phyloP scores from a whole-genome alignment of 1,140 invertebrate genomes.

The Eurosta solidaginis region DNA sequence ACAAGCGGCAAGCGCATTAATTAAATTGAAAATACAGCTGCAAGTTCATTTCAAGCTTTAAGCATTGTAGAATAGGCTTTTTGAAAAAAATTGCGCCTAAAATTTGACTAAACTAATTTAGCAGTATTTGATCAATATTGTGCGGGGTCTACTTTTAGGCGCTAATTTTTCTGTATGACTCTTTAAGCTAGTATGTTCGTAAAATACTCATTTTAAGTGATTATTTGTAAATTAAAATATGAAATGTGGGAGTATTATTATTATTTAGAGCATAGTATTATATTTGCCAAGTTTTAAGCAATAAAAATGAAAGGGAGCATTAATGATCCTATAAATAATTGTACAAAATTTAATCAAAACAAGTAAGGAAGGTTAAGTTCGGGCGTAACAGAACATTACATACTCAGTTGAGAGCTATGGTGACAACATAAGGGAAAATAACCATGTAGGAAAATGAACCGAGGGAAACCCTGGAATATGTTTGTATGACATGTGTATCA shows the following conservation, averaged over 20 bases:
- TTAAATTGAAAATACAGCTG: no score
- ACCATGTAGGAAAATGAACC: no score
- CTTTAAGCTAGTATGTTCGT: not conserved
- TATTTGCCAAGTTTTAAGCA: not conserved
- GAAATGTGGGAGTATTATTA: not conserved
- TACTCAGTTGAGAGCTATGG: no score
- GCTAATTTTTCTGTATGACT: not conserved
- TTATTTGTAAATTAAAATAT: not conserved
- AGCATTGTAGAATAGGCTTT: not conserved
- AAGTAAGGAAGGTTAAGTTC: no score
- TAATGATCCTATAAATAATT: constrained; percentile 23
- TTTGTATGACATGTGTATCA: no score
- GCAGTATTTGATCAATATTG: not conserved
- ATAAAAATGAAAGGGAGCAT: not conserved
- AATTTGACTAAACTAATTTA: not conserved
- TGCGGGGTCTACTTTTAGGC: not conserved
- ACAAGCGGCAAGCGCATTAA: not conserved
- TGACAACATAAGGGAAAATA: no score
- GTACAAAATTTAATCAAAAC: not conserved
- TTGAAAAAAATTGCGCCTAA: not conserved
- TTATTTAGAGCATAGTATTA: not conserved
- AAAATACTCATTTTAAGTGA: not conserved
- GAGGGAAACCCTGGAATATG: no score
- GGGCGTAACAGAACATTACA: no score
- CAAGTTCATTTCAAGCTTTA: not conserved